Base-by-base conservation (phyloP, 2,888 invertebrate species). In the Ephialtes manifestator region DNA sequence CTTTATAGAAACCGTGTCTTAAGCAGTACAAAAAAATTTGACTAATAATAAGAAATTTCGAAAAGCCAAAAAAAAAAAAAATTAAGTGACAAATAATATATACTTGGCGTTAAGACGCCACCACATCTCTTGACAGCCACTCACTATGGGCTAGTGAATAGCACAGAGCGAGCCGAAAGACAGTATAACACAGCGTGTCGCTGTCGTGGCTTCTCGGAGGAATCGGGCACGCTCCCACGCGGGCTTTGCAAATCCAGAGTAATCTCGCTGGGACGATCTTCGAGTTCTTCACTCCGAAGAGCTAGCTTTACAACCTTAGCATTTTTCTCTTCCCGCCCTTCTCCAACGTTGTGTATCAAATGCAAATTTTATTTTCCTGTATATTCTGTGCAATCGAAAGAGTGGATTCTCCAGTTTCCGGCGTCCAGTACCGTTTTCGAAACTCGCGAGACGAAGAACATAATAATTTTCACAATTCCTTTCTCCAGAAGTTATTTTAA, bases 171-270 rank as follows among this genome's bases (percentile, higher is more conserved):
- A 28, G 55, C 11, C 43, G 28, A 58, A 24, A 55, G 24, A 11
- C 20, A 11, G 24, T n/a, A n/a, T 2, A 53, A 24, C 24, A 8
- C 53, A 55, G 53, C 11, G 0, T 55, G 53, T 55, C 53, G 53
- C 24, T 20, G 48, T 39, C 24, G 80, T 18, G 53, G 58, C 74
- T 60, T 20, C 78, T 74, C 74, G 24, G 46, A 75, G 84, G 81
- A 84, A 84, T 81, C 84, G 84, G 39, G 81, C 72, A 84, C 84
- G 77, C 84, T 84, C 84, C 84, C 84, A 84, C 84, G 81, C 84
- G 81, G 81, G 46, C 53, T 68, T 78, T 81, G 84, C 84, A 78
- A 84, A 84, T 84, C 81, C 53, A 81, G 81, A 84, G 77, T 77
- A 81, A 84, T 84, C 81, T 81, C 70, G 81, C 60, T 78, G 81